Base-by-base conservation (phyloP, 2,113 vertebrate genomes). In the Alexandromys fortis region DNA sequence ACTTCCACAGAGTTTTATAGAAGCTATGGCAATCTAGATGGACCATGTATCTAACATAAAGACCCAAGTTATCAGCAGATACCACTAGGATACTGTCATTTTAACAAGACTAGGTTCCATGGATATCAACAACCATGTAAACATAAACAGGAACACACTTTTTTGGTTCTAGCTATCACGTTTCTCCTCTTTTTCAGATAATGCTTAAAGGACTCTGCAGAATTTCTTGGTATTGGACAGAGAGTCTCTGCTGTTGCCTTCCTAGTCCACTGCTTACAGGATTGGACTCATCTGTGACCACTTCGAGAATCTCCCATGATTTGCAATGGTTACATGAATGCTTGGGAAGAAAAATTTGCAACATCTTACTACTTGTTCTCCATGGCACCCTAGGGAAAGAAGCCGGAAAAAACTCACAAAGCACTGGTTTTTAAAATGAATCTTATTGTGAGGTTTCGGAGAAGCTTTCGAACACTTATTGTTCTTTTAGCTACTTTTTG, bases 251-350 rank as follows among this genome's bases (percentile, higher is more conserved):
- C 21, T 94, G 97, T 78, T 94, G 81, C 89, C 79, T 79, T 96
- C 85, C 21, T 38, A 82, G 81, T 92, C 89, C 49, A 45, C 63
- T 95, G 89, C 97, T 93, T 97, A 96, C 91, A 94, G 16, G 0
- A 63, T 95, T 94, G 75, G 16, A 96, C 85, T 95, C 68, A 93
- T 96, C 98, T 95, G 94, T 96, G 98, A 76, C 45, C 86, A 93
- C 96, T 78, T 67, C 5, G 0, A 55, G 1, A 68, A 65, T 97
- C 98, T 88, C 98, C 98, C 97, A 98, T 98, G 98, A 98, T 98
- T 98, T 99, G 99, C 99, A 98, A 99, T 99, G 99, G 99, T 99
- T 99, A 99, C 99, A 99, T 99, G 99, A 99, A 98, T 82, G 0
- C n/a, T 89, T 81, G 26, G 85, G 95, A 97, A 98, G 97, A 90